A percentile compares a stretch with the other conserved stretches of the same genome.
Conservation (phyloP, 53 echinoderm and acorn worm genomes). For the Henricia sp. region DNA sequence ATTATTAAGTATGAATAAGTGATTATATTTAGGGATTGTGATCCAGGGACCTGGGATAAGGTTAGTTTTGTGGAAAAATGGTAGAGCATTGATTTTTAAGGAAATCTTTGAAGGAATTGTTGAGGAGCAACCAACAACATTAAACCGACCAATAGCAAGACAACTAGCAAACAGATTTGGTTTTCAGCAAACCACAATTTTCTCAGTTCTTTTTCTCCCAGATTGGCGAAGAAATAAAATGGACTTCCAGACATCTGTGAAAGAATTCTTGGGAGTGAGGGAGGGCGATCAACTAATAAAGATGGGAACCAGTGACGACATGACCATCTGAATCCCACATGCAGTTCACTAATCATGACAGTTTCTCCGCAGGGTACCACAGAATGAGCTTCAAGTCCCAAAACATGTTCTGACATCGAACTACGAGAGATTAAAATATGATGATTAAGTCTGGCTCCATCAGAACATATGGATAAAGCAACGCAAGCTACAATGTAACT, state of each 20-base stretch:
- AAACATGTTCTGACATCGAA: slow-evolving; percentile 46
- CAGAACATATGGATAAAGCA: not conserved
- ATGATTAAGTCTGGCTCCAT: not conserved
- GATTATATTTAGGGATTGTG: too few relatives aligned
- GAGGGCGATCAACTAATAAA: slow-evolving; percentile 54
- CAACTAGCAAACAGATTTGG: too few relatives aligned
- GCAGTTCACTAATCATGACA: slow-evolving; percentile 26
- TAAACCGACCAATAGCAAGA: too few relatives aligned
- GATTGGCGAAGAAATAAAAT: not conserved
- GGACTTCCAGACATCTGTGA: slow-evolving; percentile 36
- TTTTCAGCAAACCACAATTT: too few relatives aligned
- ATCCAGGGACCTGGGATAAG: too few relatives aligned
- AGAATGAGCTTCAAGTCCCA: not conserved
- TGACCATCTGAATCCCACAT: slow-evolving; percentile 58
- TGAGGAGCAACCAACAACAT: too few relatives aligned
- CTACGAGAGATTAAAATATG: not conserved
- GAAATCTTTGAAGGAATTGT: too few relatives aligned
- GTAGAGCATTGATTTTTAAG: too few relatives aligned
- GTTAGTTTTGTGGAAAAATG: too few relatives aligned
- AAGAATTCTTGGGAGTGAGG: not conserved
- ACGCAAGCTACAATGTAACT: not conserved
- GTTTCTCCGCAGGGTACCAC: slow-evolving; percentile 22
- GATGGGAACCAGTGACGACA: slow-evolving; percentile 48
- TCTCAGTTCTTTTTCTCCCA: not conserved
- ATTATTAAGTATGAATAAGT: too few relatives aligned